Conservation (phyloP, 2,113 vertebrate species). For the Halichoerus grypus region DNA sequence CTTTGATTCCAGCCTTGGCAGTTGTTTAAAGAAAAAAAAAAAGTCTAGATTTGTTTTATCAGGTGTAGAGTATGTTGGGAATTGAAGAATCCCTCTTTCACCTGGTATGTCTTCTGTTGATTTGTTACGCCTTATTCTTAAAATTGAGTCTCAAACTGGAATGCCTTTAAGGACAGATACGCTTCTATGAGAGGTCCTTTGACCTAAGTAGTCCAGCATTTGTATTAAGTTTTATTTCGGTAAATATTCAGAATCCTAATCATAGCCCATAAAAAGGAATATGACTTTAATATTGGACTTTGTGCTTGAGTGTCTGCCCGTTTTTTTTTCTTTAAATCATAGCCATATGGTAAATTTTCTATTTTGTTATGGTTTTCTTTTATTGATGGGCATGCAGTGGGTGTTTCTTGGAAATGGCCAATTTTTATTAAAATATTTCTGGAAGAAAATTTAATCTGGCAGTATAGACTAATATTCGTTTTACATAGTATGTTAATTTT, state of each 20-base stretch:
- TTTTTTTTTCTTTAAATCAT: constrained; percentile 68
- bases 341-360: constrained; percentile 70
- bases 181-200: constrained; percentile 16
- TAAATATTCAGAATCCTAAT: constrained; percentile 58
- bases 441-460: constrained; percentile 74
- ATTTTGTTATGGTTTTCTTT: constrained; percentile 75
- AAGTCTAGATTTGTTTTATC: constrained; percentile 90
- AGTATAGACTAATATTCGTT: constrained; percentile 71
- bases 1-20: constrained; percentile 90
- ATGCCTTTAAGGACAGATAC: constrained; percentile 54
- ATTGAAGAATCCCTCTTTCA: constrained; percentile 64
- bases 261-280: constrained; percentile 36
- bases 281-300: constrained; percentile 57
- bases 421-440: constrained; percentile 83
- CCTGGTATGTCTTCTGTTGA: constrained; percentile 45
- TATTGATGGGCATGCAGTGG: constrained; percentile 69
- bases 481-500: constrained; percentile 16
- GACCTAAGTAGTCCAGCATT: constrained; percentile 43
- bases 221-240: constrained; percentile 30
- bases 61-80: constrained; percentile 85
- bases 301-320: constrained; percentile 50
- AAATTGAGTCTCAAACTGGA: constrained; percentile 74
- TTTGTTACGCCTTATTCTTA: constrained; percentile 68
- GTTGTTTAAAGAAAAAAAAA: constrained; percentile 89
- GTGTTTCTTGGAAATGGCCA: constrained; percentile 76